Base-by-base conservation (phyloP, 2,888 invertebrate genomes). In the Dyspetes luteomarginatus region DNA sequence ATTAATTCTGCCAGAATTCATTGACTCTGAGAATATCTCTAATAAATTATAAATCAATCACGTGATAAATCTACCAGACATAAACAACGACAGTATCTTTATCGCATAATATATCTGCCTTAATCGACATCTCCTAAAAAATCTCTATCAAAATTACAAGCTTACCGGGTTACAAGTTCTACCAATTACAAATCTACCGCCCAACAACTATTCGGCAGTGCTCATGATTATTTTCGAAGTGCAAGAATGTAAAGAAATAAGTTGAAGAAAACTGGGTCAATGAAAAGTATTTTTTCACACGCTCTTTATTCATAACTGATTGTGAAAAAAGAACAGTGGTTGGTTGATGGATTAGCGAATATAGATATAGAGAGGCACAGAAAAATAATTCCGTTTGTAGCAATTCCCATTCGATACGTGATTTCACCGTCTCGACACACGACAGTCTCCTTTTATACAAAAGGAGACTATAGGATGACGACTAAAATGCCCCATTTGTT, bases 401-500 rank as follows among this genome's bases (percentile, higher is more conserved):
- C 24, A 30, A 48, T 24, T 36, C 52, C 43, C 12, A 64, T 55
- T 28, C 26, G 26, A 9, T 67, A 67, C 67, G 65, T 58, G 56
- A 45, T 48, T 22, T 45, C 36, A 12, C 36, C 30, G 12, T n/a
- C 48, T 48, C 30, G 12, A 19, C 48, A 36, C 9, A 7, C 36
- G 36, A 36, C 36, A 12, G 2, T 36, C 36, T 7, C 36, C 9
- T 36, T 2, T 36, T 12, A 36, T 12, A 36, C 9, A 12, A 36
- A 7, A 12, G 1, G 36, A 36, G 36, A 36, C 36, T 36, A 30
- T 43, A 26, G 56, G 26, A 30, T 15, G 24, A 24, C 24, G 56
- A 75, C 67, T 75, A 17, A 67, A 74, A 67, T 58, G 36, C 48
- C 24, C 26, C 48, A 58, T 30, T 15, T 15, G 64, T 64, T 4